A percentile compares a stretch with the other conserved stretches of the same genome.
Conservation (phyloP, 1,140 invertebrate genomes). For the Spodoptera litura region DNA sequence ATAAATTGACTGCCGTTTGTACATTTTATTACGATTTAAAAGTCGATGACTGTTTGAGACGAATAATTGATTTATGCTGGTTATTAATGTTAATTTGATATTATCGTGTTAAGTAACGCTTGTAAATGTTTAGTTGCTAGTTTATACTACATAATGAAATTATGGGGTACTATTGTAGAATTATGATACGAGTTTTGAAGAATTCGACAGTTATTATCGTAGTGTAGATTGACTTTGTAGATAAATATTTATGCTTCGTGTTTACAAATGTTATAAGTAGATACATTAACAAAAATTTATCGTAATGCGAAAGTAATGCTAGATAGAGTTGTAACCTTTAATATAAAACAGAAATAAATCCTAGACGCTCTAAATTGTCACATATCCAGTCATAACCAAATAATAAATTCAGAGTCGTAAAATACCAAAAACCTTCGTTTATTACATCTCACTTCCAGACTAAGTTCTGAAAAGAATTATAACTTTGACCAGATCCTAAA, state of each 20-base stretch:
- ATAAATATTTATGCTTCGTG: no score
- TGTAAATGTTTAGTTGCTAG: constrained; percentile 40
- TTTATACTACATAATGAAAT: constrained; percentile 33
- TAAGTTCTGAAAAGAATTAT: constrained; percentile 5
- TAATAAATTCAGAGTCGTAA: background rate
- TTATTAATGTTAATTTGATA: constrained; percentile 83
- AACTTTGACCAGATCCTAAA: constrained; percentile 1
- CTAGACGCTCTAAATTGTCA: no score
- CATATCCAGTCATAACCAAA: background rate
- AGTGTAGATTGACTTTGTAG: background rate
- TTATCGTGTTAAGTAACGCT: constrained; percentile 66
- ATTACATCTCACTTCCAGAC: constrained; percentile 9
- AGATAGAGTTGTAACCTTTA: no score
- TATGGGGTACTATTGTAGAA: constrained; percentile 12
- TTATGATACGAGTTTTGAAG: constrained; percentile 2
- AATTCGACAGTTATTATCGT: background rate
- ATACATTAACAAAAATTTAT: no score
- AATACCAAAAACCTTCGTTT: background rate
- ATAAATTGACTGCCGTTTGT: constrained; percentile 85
- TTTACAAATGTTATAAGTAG: no score
- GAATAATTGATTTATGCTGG: constrained; percentile 84
- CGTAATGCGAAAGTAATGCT: no score
- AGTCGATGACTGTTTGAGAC: constrained; percentile 83
- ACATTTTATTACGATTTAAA: constrained; percentile 86
- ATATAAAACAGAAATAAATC: no score